phyloP scores from a whole-genome alignment of 64 coral and sea anemone species.

The Hydrozoanthus tunicans region DNA sequence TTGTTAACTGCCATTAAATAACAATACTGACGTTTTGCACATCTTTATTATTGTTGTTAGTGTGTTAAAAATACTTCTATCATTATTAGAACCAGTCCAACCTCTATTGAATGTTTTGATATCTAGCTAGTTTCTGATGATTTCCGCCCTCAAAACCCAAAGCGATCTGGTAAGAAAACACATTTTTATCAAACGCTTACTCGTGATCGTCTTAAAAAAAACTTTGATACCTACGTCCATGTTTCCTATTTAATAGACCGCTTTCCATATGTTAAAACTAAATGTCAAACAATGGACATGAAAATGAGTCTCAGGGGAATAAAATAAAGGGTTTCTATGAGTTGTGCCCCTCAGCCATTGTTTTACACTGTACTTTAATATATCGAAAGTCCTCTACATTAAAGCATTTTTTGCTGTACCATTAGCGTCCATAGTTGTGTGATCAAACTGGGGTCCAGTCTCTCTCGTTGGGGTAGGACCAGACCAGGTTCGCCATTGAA shows the following conservation, averaged over 20 bases:
- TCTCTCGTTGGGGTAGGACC: conserved; percentile 33
- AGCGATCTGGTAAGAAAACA: no score
- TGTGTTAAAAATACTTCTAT: background rate
- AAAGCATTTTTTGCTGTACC: background rate
- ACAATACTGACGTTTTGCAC: background rate
- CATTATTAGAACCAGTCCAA: background rate
- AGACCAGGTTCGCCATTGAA: conserved; percentile 35
- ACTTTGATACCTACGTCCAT: no score
- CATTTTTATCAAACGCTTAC: no score
- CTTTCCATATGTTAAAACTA: background rate
- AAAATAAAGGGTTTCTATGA: background rate
- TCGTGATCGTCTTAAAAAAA: no score
- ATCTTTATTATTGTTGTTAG: background rate
- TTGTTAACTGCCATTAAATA: background rate
- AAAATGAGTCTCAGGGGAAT: background rate
- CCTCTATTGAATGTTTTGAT: no score
- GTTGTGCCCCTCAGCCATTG: background rate
- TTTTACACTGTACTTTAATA: background rate
- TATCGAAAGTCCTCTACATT: background rate
- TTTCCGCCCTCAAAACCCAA: no score
- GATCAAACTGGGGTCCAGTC: conserved; percentile 40
- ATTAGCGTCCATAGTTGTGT: conserved; percentile 19
- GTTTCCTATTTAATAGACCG: background rate
- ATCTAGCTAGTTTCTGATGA: no score
- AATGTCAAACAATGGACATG: conserved; percentile 5